phyloP scores from a whole-genome alignment of 1,140 invertebrate species.

The Sesamia nonagrioides region DNA sequence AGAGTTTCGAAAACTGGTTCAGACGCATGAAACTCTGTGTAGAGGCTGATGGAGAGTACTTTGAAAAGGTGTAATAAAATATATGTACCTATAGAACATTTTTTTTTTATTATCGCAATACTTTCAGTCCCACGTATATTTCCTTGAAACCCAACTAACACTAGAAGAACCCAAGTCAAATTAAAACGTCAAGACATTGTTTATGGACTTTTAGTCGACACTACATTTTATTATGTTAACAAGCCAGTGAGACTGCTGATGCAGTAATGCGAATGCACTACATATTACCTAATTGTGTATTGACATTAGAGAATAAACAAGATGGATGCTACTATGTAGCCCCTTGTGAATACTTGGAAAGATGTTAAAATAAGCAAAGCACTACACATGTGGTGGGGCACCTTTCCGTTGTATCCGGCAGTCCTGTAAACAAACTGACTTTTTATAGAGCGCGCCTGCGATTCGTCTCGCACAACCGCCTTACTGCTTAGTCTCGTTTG shows the following conservation, averaged over 20 bases:
- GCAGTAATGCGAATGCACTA: neutral
- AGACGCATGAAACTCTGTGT: too few species aligned
- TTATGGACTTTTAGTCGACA: too few species aligned
- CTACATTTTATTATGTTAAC: too few species aligned
- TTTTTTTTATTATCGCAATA: too few species aligned
- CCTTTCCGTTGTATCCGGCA: slow-evolving; percentile 75
- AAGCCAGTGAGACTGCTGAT: neutral
- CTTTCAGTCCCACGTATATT: too few species aligned
- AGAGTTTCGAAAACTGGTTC: too few species aligned
- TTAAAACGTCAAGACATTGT: too few species aligned
- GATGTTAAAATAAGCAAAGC: slow-evolving; percentile 63
- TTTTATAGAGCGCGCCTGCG: slow-evolving; percentile 80
- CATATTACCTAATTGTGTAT: neutral
- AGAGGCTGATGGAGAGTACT: too few species aligned
- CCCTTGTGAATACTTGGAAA: slow-evolving; percentile 40
- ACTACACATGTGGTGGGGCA: slow-evolving; percentile 73
- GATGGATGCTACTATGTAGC: neutral
- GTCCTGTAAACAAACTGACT: slow-evolving; percentile 79
- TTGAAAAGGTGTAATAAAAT: too few species aligned
- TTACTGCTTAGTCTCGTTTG: slow-evolving; percentile 61
- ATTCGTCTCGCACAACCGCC: slow-evolving; percentile 68
- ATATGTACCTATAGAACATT: too few species aligned
- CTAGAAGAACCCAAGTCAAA: too few species aligned
- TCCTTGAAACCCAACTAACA: too few species aligned
- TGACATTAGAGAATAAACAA: slow-evolving; percentile 9